A percentile compares a stretch with the other conserved stretches of the same genome.
Evolutionary conservation across 2,113 vertebrate species (phyloP).

Genomic region (Nibea albiflora): DNA sequence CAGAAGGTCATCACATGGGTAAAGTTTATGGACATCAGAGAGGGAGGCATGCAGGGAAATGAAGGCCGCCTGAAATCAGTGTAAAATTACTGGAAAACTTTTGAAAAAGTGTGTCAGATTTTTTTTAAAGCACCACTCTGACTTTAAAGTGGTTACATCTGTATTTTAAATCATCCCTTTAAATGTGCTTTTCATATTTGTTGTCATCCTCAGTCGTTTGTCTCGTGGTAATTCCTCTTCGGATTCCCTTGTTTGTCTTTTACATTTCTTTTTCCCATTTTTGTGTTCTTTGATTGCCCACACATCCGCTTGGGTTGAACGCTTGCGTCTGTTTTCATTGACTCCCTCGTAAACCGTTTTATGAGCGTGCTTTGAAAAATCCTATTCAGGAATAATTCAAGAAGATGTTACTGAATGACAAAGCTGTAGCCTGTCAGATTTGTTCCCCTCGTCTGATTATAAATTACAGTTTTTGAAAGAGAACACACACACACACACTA

Average conservation of each 20-base stretch:
- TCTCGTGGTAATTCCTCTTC: background rate
- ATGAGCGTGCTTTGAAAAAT: conserved; percentile 24
- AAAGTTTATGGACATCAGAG: background rate
- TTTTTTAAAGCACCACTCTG: background rate
- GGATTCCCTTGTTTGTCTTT: background rate
- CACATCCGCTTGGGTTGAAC: background rate
- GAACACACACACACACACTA: background rate
- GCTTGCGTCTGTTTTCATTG: conserved; percentile 17
- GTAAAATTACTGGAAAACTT: background rate
- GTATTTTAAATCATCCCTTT: background rate
- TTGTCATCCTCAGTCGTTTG: background rate
- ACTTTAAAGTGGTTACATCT: background rate
- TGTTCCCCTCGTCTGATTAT: background rate
- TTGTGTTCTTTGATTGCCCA: conserved; percentile 17
- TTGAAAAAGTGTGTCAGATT: background rate
- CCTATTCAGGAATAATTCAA: background rate
- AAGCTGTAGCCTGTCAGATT: conserved; percentile 26
- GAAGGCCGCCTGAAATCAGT: background rate
- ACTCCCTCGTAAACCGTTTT: conserved; percentile 17
- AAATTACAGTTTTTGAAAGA: conserved; percentile 17
- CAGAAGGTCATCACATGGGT: background rate
- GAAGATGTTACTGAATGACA: conserved; percentile 21
- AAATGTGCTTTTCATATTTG: background rate
- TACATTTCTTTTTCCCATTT: background rate
- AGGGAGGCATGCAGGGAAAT: background rate